Conservation (phyloP, 2,113 vertebrate genomes). For the Lampris incognitus region DNA sequence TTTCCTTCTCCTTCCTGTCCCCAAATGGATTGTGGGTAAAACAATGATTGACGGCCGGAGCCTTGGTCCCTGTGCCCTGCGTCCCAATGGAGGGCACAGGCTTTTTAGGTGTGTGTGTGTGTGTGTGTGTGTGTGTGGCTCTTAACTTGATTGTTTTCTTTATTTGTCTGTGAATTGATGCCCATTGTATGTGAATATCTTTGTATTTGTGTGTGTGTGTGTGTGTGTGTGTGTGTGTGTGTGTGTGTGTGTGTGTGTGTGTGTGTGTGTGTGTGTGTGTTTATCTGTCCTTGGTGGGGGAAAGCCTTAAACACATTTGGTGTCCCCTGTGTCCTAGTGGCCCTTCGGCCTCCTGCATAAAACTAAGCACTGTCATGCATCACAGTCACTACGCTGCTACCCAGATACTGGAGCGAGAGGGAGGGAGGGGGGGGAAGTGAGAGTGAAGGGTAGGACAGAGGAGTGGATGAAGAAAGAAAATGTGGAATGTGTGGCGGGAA, state of each 20-base stretch:
- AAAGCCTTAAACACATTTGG: constrained; percentile 51
- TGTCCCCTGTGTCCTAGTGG: constrained; percentile 24
- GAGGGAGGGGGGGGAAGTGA: not conserved
- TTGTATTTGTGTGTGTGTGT: not conserved
- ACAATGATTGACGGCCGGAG: constrained; percentile 65
- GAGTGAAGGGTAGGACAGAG: not conserved
- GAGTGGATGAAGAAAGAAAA: not conserved
- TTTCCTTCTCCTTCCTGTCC: constrained; percentile 36
- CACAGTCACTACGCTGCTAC: constrained; percentile 42
- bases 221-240: constrained; percentile 22
- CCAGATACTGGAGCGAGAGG: not conserved
- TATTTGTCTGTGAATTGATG: too few relatives aligned
- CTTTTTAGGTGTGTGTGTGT: constrained; percentile 39
- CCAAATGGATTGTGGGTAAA: constrained; percentile 50
- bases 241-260: constrained; percentile 14
- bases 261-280: constrained; percentile 28
- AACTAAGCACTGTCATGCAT: constrained; percentile 66
- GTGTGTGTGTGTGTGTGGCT: too few relatives aligned
- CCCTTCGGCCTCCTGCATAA: constrained; percentile 29
- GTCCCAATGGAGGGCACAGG: constrained; percentile 1
- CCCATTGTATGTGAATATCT: too few relatives aligned
- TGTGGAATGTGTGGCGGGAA: not conserved
- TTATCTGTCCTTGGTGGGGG: constrained; percentile 51
- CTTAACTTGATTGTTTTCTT: too few relatives aligned
- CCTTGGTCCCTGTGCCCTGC: constrained; percentile 30